A percentile compares a stretch with the other conserved stretches of the same genome.
Conservation (phyloP, 92 coral and sea anemone genomes). For the Desmophyllum pertusum region DNA sequence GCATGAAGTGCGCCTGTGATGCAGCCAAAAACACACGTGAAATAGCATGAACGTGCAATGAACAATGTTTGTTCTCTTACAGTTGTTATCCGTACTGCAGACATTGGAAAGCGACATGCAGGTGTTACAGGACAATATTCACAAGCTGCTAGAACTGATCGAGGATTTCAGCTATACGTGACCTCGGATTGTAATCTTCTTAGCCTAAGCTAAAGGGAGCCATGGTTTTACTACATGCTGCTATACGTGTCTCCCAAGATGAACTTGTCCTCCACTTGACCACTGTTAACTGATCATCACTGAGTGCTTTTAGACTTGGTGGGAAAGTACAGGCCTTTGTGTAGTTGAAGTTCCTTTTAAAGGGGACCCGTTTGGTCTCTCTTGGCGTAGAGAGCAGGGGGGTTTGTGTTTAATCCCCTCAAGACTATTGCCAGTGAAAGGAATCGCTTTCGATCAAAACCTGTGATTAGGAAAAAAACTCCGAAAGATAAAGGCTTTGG, state of each 20-base stretch:
- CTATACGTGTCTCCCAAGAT: not conserved
- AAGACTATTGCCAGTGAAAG: not conserved
- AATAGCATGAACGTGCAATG: not conserved
- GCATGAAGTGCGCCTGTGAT: not conserved
- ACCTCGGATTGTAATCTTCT: slow-evolving; percentile 33
- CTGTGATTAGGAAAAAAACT: slow-evolving; percentile 14
- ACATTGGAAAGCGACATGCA: slow-evolving; percentile 84
- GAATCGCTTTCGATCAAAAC: slow-evolving; percentile 3
- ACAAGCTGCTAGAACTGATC: slow-evolving; percentile 85
- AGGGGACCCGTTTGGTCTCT: not conserved
- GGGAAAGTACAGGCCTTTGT: not conserved
- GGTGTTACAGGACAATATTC: slow-evolving; percentile 81
- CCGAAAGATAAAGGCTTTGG: not conserved
- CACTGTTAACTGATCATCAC: not conserved
- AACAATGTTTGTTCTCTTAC: slow-evolving; percentile 13
- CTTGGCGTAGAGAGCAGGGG: not conserved
- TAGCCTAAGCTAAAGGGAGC: not conserved
- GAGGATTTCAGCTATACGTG: slow-evolving; percentile 88
- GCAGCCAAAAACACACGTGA: not conserved
- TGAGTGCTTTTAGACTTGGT: not conserved
- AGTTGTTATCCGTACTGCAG: slow-evolving; percentile 81
- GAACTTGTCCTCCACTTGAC: slow-evolving; percentile 6
- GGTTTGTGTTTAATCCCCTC: not conserved
- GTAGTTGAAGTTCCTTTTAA: not conserved
- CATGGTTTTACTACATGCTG: not conserved